Percentiles rank a stretch among this genome's conserved stretches.
Conservation (phyloP, 2,113 vertebrate species). For the Pelvicachromis taeniatus region DNA sequence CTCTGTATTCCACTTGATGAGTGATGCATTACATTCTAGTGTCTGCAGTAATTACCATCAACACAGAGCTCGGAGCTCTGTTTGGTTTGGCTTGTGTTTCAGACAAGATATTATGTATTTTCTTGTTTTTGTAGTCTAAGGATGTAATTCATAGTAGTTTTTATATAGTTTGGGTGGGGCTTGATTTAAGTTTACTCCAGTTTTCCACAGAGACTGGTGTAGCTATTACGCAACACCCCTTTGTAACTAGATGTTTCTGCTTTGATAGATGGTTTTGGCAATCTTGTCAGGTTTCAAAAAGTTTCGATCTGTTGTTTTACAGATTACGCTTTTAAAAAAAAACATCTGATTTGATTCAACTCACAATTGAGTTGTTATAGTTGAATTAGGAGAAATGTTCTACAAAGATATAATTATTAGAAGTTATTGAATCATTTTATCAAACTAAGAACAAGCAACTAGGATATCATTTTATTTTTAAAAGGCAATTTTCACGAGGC, state of each 20-base stretch:
- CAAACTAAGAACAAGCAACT: too few species aligned
- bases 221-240: not conserved
- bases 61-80: not conserved
- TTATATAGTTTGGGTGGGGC: not conserved
- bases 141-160: not conserved
- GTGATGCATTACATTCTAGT: not conserved
- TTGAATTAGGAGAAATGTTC: too few species aligned
- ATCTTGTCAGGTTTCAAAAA: not conserved
- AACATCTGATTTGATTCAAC: not conserved
- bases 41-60: not conserved
- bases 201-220: not conserved
- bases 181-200: not conserved
- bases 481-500: too few species aligned
- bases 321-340: too few species aligned
- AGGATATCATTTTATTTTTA: too few species aligned
- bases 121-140: conserved; percentile 8
- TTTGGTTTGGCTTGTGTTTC: conserved; percentile 10
- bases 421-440: too few species aligned
- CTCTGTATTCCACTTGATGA: not conserved
- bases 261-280: not conserved
- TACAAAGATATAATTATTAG: too few species aligned
- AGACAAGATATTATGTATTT: conserved; percentile 16
- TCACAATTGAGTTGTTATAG: not conserved
- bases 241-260: not conserved
- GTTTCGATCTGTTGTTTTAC: too few species aligned